Evolutionary conservation across 2,888 invertebrate species (phyloP).

Genomic region (Lypha dubia): DNA sequence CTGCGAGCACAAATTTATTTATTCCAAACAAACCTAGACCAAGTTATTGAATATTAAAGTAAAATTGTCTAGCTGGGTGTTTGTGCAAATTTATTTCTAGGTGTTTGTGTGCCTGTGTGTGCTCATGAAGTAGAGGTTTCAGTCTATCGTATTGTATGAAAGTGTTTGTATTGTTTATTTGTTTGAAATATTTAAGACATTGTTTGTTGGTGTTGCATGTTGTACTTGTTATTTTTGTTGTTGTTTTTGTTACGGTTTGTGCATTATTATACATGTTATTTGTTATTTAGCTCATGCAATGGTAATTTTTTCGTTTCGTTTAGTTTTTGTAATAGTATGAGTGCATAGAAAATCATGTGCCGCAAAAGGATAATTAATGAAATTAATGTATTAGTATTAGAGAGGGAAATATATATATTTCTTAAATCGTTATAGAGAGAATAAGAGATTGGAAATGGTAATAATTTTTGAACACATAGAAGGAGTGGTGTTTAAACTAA

Average conservation of each 20-base stretch:
- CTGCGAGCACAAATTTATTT: conserved; percentile 12
- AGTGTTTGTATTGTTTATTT: conserved; percentile 56
- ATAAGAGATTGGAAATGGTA: background rate
- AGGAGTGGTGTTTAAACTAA: background rate
- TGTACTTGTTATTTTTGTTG: conserved; percentile 38
- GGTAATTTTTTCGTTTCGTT: background rate
- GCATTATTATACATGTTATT: conserved; percentile 45
- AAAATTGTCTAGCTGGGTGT: conserved; percentile 24
- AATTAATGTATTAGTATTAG: conserved; percentile 73
- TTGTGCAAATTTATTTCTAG: conserved; percentile 6
- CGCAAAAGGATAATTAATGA: conserved; percentile 75
- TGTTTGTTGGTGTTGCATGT: conserved; percentile 70
- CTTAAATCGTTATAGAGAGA: background rate
- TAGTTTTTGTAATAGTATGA: background rate
- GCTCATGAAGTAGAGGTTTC: conserved; percentile 19
- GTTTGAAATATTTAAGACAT: conserved; percentile 68
- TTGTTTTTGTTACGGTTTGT: conserved; percentile 59
- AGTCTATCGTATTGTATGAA: conserved; percentile 12
- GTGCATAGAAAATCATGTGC: conserved; percentile 56
- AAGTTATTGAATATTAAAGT: conserved; percentile 49
- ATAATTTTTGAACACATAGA: background rate
- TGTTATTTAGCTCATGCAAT: conserved; percentile 51
- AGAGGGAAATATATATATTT: conserved; percentile 1
- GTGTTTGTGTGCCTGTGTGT: conserved; percentile 10
- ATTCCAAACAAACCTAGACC: conserved; percentile 48